Conservation (phyloP, 1,140 invertebrate genomes). For the Drosophila elegans region DNA sequence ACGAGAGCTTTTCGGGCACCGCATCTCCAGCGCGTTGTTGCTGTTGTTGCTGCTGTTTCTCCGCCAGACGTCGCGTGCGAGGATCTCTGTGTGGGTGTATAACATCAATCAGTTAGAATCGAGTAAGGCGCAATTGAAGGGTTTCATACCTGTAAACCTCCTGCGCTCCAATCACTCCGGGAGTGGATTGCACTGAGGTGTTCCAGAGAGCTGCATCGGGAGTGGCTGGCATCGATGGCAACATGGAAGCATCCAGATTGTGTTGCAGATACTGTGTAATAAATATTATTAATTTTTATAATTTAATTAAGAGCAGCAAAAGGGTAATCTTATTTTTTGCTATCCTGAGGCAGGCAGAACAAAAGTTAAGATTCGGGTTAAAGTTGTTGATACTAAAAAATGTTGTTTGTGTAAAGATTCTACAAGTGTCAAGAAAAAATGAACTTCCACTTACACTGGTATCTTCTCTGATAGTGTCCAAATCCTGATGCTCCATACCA, state of each 20-base stretch:
- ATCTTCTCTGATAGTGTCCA: conserved; percentile 90
- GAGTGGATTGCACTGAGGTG: conserved; percentile 88
- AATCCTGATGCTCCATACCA: conserved; percentile 64
- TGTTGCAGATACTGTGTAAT: conserved; percentile 55
- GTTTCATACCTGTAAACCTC: conserved; percentile 93
- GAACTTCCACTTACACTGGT: conserved; percentile 89
- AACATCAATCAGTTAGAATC: conserved; percentile 1
- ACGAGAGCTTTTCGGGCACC: conserved; percentile 95
- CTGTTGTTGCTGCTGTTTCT: conserved; percentile 91
- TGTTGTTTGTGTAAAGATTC: too few species aligned
- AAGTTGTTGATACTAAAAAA: too few species aligned
- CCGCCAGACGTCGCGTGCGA: conserved; percentile 91
- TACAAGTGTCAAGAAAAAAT: too few species aligned
- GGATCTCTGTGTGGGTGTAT: conserved; percentile 89
- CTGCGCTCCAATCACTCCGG: conserved; percentile 96
- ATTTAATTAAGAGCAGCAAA: too few species aligned
- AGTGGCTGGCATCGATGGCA: conserved; percentile 86
- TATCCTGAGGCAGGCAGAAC: too few species aligned
- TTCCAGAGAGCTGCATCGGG: conserved; percentile 87
- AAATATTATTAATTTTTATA: background rate
- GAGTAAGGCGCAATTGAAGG: background rate
- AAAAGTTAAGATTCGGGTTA: too few species aligned
- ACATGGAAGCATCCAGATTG: conserved; percentile 72
- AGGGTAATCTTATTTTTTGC: too few species aligned
- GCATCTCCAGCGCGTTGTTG: conserved; percentile 88